Conservation (phyloP, 2,888 invertebrate genomes). For the Pecten maximus region DNA sequence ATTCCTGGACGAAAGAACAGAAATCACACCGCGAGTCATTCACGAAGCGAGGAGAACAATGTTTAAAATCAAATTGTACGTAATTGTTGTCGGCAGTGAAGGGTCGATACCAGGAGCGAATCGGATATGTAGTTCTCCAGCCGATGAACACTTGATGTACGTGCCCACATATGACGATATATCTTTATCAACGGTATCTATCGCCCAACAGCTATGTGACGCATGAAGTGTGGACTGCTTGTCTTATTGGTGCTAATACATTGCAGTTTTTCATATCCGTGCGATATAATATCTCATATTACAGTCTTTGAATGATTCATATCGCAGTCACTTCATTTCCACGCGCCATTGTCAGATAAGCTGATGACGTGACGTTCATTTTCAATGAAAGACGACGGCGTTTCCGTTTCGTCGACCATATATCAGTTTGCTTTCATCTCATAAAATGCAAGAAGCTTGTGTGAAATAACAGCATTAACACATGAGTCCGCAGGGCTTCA, state of each 20-base stretch:
- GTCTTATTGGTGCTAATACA: background rate
- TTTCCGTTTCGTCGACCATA: background rate
- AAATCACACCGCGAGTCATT: background rate
- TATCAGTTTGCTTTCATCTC: background rate
- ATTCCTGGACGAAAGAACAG: conserved; percentile 37
- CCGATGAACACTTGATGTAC: background rate
- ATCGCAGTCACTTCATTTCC: background rate
- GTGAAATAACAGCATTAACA: background rate
- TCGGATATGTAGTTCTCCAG: background rate
- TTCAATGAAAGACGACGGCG: background rate
- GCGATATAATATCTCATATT: background rate
- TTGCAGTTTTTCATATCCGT: background rate
- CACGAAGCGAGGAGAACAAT: conserved; percentile 16
- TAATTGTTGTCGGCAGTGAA: background rate
- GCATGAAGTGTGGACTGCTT: background rate
- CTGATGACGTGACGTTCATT: background rate
- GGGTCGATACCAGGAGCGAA: background rate
- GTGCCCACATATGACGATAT: background rate
- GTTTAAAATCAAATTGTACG: conserved; percentile 38
- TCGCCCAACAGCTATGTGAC: background rate
- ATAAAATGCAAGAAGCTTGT: background rate
- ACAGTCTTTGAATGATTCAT: background rate
- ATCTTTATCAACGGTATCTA: background rate
- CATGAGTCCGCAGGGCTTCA: too few relatives aligned
- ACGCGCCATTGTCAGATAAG: background rate